Base-by-base conservation (phyloP, 2,888 invertebrate genomes). In the Ametastegia equiseti region DNA sequence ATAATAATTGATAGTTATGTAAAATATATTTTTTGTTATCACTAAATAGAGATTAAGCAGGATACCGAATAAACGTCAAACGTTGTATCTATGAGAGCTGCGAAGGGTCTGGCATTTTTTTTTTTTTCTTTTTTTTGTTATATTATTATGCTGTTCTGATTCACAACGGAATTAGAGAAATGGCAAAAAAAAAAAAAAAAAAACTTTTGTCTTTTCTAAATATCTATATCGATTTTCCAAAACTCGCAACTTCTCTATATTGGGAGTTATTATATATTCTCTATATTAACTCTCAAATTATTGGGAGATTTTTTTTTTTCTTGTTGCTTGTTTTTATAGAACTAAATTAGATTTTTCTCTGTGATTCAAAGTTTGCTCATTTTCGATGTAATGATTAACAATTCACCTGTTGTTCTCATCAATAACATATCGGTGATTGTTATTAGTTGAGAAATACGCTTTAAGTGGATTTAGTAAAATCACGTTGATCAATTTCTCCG, bases 1-100 rank as follows among this genome's bases (percentile, higher is more conserved):
- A 86, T 86, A 84, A 88, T 86, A 84, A 87, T 82, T 87, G 88
- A 89, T 86, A 86, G 87, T 87, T 90, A 84, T 91, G 90, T 89
- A 88, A 89, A 88, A 89, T 90, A 89, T 89, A 90, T 91, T 90
- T 90, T 91, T 91, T 90, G 90, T 91, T 91, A 90, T 89, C 81
- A 77, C 86, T 87, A 88, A 87, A 86, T 86, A 67, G 19, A 67
- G 42, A 30, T 73, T 81, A 86, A 84, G 83, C 83, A 80, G 67
- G 81, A 83, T 84, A 75, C 33, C 36, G 23, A 71, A 71, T 71
- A 71, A 71, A 71, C 71, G 71, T 71, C 45, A 71, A 75, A 75
- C 75, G 75, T 75, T 75, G 36, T 75, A 36, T 50, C 36, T 23
- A 75, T n/a, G n/a, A 75, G 36, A 36, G 15, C 63, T 63, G 63